Evolutionary conservation across 2,797 vertebrate genomes (phyloP).

Genomic region (Argentina silus): DNA sequence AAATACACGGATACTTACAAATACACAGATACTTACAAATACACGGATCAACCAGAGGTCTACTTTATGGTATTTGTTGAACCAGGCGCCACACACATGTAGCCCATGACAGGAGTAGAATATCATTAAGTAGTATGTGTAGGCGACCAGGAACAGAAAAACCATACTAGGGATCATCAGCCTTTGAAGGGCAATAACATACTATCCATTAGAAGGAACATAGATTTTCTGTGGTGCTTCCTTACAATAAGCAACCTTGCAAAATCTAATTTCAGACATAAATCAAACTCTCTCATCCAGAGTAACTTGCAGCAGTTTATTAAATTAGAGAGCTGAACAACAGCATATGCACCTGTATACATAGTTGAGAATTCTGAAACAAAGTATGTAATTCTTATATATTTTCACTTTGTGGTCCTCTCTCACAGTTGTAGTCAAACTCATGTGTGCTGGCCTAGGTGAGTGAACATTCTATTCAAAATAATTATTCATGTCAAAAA

Average conservation of each 20-base stretch:
- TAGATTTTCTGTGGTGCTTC: background rate
- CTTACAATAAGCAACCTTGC: background rate
- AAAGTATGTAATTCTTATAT: too few species aligned
- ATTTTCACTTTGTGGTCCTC: too few species aligned
- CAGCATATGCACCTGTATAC: too few species aligned
- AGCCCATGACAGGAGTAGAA: slow-evolving; percentile 72
- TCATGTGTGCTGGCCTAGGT: too few species aligned
- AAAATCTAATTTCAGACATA: background rate
- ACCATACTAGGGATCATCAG: slow-evolving; percentile 71
- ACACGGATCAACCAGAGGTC: slow-evolving; percentile 84
- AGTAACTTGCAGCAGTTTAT: too few species aligned
- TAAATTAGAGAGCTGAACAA: too few species aligned
- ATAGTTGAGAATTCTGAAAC: too few species aligned
- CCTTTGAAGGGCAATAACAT: slow-evolving; percentile 60
- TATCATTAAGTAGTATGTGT: slow-evolving; percentile 72
- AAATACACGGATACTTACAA: slow-evolving; percentile 79
- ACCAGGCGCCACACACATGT: slow-evolving; percentile 68
- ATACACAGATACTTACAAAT: slow-evolving; percentile 76
- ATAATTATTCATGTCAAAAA: too few species aligned
- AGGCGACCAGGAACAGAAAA: slow-evolving; percentile 73
- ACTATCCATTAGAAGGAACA: background rate
- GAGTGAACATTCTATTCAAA: too few species aligned
- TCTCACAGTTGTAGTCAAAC: too few species aligned
- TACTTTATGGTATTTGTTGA: slow-evolving; percentile 74
- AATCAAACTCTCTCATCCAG: background rate